Conservation (phyloP, 2,113 vertebrate genomes). For the Hemicordylus capensis region DNA sequence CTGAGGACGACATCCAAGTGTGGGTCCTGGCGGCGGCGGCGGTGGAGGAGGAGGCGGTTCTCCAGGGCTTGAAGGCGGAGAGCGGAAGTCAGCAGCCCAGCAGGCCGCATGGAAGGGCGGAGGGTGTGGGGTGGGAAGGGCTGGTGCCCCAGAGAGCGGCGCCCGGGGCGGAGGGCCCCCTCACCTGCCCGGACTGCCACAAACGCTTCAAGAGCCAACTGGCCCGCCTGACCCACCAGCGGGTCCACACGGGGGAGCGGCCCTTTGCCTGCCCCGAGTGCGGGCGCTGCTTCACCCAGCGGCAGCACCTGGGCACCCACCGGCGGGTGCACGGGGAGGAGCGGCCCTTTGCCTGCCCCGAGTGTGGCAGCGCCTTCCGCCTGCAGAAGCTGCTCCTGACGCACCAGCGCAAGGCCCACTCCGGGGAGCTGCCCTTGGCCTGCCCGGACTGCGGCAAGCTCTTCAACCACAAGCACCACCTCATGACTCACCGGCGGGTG, state of each 20-base stretch:
- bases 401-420: slow-evolving; percentile 49
- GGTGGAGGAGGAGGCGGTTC: background rate
- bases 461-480: slow-evolving; percentile 27
- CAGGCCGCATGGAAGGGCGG: background rate
- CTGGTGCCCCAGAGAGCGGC: background rate
- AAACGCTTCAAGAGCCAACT: slow-evolving; percentile 24
- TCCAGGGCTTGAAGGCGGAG: background rate
- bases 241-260: slow-evolving; percentile 31
- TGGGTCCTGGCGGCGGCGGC: too few relatives aligned
- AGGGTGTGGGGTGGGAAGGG: too few relatives aligned
- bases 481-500: slow-evolving; percentile 15
- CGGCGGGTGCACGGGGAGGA: slow-evolving; percentile 21
- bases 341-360: background rate
- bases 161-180: background rate
- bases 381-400: slow-evolving; percentile 34
- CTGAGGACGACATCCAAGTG: background rate
- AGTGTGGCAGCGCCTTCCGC: slow-evolving; percentile 46
- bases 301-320: slow-evolving; percentile 14
- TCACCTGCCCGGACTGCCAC: background rate
- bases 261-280: slow-evolving; percentile 6
- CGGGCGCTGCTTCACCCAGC: slow-evolving; percentile 28
- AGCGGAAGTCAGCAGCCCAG: rapidly evolving
- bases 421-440: slow-evolving; percentile 54
- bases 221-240: slow-evolving; percentile 49
- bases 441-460: slow-evolving; percentile 64